Evolutionary conservation across 2,888 invertebrate species (phyloP).

Genomic region (Tuberolachnus salignus): DNA sequence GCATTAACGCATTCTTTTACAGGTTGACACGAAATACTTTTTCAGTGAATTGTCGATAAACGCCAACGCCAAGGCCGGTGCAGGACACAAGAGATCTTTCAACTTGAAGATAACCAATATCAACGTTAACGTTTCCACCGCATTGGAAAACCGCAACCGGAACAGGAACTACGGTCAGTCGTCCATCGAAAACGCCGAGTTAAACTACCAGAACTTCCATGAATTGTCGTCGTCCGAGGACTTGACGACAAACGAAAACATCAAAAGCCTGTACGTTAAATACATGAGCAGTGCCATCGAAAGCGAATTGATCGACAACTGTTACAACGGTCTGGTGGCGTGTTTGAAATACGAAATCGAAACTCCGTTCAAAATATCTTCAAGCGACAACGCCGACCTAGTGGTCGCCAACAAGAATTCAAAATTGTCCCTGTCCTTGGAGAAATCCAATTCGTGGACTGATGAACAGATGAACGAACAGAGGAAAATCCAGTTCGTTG

Average conservation of each 20-base stretch:
- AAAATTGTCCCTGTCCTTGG: not conserved
- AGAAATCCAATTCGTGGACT: not conserved
- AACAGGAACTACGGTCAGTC: slow-evolving; percentile 26
- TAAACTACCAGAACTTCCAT: not conserved
- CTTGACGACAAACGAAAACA: not conserved
- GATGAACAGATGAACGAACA: not conserved
- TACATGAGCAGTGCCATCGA: slow-evolving; percentile 24
- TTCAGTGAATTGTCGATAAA: slow-evolving; percentile 7
- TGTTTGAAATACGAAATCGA: slow-evolving; percentile 29
- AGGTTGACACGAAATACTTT: slow-evolving; percentile 40
- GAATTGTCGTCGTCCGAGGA: not conserved
- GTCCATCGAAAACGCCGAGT: not conserved
- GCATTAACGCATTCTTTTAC: not conserved
- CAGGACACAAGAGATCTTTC: slow-evolving; percentile 19
- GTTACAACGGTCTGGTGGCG: slow-evolving; percentile 30
- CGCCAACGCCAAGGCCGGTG: slow-evolving; percentile 16
- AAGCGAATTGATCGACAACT: slow-evolving; percentile 34
- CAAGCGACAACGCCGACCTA: not conserved
- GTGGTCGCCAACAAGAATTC: slow-evolving; percentile 26
- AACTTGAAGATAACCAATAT: slow-evolving; percentile 10
- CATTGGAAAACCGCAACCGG: slow-evolving; percentile 22
- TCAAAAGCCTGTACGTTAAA: not conserved
- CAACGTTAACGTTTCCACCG: slow-evolving; percentile 15
- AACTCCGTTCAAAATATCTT: not conserved
- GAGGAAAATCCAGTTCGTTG: slow-evolving; percentile 2